Evolutionary conservation across 2,113 vertebrate genomes (phyloP).

Genomic region (Crotalus horridus): DNA sequence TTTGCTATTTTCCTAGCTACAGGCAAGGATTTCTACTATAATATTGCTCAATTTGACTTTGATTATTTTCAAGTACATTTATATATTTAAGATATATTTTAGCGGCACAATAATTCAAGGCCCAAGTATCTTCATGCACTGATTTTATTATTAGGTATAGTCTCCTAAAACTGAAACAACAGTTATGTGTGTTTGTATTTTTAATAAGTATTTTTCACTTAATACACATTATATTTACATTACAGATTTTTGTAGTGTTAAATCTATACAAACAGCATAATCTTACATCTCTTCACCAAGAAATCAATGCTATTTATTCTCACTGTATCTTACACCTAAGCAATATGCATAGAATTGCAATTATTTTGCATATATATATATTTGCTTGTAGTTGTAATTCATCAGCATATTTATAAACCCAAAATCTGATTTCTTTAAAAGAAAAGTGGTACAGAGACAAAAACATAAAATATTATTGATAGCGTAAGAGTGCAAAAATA

Average conservation of each 20-base stretch:
- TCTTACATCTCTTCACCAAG: neutral
- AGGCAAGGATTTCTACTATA: neutral
- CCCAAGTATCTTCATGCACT: neutral
- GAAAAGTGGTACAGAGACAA: neutral
- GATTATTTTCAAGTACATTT: neutral
- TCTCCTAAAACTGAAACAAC: neutral
- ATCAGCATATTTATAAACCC: neutral
- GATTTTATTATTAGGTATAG: neutral
- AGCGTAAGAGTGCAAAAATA: neutral
- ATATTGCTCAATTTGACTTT: neutral
- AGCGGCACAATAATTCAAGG: neutral
- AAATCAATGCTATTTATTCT: neutral
- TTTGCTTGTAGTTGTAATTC: neutral
- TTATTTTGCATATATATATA: neutral
- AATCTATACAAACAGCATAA: neutral
- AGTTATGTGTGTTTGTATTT: neutral
- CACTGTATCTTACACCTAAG: neutral
- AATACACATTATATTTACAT: neutral
- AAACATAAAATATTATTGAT: neutral
- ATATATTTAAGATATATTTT: neutral
- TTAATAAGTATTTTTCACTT: neutral
- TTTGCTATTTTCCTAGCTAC: neutral
- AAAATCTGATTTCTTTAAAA: neutral
- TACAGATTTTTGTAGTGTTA: neutral
- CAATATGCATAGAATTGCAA: neutral